These are phyloP conservation scores for Callipepla californica DNA, from an alignment of 2,113 vertebrate genomes.

Conservation along the genomic window DNA sequence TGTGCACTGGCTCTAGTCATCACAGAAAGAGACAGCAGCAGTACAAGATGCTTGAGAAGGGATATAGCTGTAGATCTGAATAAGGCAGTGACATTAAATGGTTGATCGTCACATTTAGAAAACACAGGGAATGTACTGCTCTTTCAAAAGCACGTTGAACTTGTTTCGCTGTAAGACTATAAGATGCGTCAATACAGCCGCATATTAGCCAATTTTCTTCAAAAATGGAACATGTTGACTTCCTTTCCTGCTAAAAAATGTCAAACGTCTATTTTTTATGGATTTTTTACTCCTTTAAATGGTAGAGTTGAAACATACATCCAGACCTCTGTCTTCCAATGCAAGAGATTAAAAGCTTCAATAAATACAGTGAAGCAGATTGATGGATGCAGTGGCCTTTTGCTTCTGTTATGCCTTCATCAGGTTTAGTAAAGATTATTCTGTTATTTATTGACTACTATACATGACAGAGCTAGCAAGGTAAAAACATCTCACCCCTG, in stretches of 20 bases:
- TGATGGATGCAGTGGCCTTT: constrained; percentile 7
- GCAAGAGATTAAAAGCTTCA: constrained; percentile 15
- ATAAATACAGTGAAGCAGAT: background rate
- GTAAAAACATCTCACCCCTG: background rate
- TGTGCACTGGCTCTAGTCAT: background rate
- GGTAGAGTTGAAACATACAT: background rate
- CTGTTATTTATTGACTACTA: constrained; percentile 17
- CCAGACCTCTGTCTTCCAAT: background rate
- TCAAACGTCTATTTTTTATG: background rate
- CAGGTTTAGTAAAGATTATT: constrained; percentile 49
- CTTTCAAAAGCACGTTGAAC: constrained; percentile 25
- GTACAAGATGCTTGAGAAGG: background rate
- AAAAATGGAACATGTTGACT: background rate
- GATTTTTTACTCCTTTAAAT: background rate
- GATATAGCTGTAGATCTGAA: background rate
- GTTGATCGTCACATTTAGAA: background rate
- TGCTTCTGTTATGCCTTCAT: background rate
- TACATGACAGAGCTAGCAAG: background rate
- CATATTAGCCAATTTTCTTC: background rate
- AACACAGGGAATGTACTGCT: background rate
- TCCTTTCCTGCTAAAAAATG: background rate
- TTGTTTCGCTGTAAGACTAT: background rate
- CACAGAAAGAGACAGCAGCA: background rate
- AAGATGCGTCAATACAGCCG: background rate
- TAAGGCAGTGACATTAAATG: background rate